Evolutionary conservation across 1,140 invertebrate species (phyloP).

Genomic region (Zaprionus camerounensis): DNA sequence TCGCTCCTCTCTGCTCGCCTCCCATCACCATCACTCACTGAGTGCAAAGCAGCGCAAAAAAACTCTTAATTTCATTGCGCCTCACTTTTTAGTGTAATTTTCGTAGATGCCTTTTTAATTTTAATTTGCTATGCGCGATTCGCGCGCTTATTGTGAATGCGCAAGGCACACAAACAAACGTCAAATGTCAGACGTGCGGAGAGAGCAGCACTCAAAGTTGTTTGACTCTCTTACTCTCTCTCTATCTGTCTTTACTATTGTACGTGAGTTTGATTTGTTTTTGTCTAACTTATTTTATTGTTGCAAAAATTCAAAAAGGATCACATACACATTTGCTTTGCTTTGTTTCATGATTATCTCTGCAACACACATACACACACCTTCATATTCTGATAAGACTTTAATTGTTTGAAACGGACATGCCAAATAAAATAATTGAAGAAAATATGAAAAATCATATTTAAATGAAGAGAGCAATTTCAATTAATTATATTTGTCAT

Average conservation of each 20-base stretch:
- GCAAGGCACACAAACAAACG: conserved; percentile 70
- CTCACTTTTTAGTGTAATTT: conserved; percentile 39
- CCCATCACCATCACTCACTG: too few species aligned
- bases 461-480: background rate
- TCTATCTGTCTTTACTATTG: conserved; percentile 36
- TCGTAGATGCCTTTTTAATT: conserved; percentile 65
- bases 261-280: conserved; percentile 56
- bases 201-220: conserved; percentile 41
- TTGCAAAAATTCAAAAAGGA: conserved; percentile 40
- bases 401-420: conserved; percentile 73
- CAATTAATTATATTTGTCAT: background rate
- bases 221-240: conserved; percentile 5
- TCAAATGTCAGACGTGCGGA: conserved; percentile 71
- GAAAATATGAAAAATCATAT: conserved; percentile 3
- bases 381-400: conserved; percentile 71
- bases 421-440: conserved; percentile 60
- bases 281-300: conserved; percentile 58
- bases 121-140: conserved; percentile 79
- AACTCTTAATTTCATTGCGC: conserved; percentile 44
- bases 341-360: conserved; percentile 47
- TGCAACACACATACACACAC: conserved; percentile 31
- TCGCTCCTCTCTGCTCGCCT: background rate
- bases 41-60: background rate
- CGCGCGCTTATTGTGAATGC: conserved; percentile 68
- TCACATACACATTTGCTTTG: conserved; percentile 28